Evolutionary conservation across 2,888 invertebrate genomes (phyloP).

Genomic region (Stenichneumon culpator): DNA sequence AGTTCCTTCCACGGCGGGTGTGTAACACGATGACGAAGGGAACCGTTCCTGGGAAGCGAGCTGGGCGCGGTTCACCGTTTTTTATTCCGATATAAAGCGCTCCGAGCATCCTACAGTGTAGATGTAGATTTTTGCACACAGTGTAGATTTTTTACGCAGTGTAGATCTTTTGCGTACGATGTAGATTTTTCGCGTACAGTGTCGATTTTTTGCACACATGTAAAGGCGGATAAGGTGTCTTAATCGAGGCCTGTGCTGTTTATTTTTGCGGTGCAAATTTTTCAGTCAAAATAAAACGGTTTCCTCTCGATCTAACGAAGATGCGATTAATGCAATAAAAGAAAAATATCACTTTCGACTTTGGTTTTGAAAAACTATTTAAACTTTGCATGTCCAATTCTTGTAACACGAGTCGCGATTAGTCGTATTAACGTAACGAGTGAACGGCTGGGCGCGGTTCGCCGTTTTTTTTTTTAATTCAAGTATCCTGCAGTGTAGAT

Average conservation of each 20-base stretch:
- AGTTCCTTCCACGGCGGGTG: conserved; percentile 37
- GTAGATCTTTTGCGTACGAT: too few relatives aligned
- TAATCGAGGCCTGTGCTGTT: background rate
- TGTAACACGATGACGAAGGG: conserved; percentile 67
- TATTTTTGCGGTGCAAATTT: background rate
- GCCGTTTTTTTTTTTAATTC: conserved; percentile 19
- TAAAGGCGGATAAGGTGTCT: background rate
- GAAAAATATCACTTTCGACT: too few relatives aligned
- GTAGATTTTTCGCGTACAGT: background rate
- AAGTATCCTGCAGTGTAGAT: background rate
- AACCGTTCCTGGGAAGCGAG: conserved; percentile 52
- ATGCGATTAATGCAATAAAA: too few relatives aligned
- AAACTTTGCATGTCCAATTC: conserved; percentile 46
- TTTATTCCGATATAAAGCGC: conserved; percentile 2
- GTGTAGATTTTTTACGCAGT: too few relatives aligned
- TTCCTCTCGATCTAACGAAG: background rate
- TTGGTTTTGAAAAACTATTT: background rate
- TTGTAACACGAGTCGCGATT: conserved; percentile 34
- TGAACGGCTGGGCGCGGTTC: conserved; percentile 33
- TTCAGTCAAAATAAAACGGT: background rate
- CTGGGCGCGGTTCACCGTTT: conserved; percentile 42
- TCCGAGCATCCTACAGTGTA: background rate
- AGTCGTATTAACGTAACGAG: conserved; percentile 46
- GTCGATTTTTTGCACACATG: background rate
- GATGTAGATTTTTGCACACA: too few relatives aligned